Evolutionary conservation across 2,888 invertebrate genomes (phyloP).

Genomic region (Drosophila rellima): DNA sequence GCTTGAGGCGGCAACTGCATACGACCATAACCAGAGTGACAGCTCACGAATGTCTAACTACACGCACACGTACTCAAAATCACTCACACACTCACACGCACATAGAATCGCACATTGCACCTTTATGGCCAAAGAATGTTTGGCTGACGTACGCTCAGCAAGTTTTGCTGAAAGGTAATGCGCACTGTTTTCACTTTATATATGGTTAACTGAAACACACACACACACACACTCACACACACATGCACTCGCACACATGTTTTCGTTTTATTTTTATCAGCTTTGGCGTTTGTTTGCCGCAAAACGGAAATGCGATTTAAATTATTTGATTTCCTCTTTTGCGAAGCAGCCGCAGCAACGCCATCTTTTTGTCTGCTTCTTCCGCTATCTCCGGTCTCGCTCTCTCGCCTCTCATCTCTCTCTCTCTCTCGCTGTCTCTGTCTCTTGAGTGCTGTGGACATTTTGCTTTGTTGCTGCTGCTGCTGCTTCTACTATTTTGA

Average conservation of each 20-base stretch:
- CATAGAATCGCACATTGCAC: conserved; percentile 32
- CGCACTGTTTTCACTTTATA: conserved; percentile 31
- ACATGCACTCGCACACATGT: conserved; percentile 11
- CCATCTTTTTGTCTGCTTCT: conserved; percentile 6
- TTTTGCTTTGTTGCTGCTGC: conserved; percentile 30
- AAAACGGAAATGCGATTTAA: conserved; percentile 81
- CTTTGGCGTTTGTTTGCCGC: conserved; percentile 58
- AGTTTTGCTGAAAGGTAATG: conserved; percentile 49
- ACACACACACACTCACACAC: conserved; percentile 9
- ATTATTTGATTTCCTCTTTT: conserved; percentile 79
- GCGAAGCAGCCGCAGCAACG: conserved; percentile 39
- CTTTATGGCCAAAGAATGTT: conserved; percentile 42
- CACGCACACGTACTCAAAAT: neutral
- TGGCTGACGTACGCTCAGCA: conserved; percentile 54
- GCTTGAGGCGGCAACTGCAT: conserved; percentile 34
- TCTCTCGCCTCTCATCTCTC: neutral
- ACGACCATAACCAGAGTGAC: conserved; percentile 47
- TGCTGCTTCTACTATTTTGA: conserved; percentile 21
- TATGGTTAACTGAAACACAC: conserved; percentile 25
- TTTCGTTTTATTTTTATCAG: conserved; percentile 58
- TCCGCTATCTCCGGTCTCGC: neutral
- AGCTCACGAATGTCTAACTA: conserved; percentile 30
- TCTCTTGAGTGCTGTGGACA: conserved; percentile 35
- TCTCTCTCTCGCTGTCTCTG: neutral
- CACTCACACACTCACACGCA: conserved; percentile 3